phyloP scores from a whole-genome alignment of 2,797 vertebrate species.

The Danionella dracula region DNA sequence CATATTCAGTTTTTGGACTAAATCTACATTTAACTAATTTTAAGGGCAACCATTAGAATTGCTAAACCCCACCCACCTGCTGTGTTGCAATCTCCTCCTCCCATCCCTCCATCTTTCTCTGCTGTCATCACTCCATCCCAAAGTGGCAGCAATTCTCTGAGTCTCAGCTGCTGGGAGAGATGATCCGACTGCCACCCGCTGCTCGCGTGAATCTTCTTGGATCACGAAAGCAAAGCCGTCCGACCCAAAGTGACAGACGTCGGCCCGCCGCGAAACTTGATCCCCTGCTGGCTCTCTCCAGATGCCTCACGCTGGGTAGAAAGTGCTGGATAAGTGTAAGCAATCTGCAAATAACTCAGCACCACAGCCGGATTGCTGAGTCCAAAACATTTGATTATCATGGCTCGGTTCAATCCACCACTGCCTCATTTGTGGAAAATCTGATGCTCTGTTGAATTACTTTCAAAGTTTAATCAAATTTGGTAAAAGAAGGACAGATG shows the following conservation, averaged over 20 bases:
- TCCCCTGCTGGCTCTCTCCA: conserved; percentile 6
- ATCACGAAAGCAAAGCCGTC: conserved; percentile 28
- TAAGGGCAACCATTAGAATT: conserved; percentile 79
- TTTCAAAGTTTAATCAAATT: background rate
- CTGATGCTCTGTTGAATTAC: background rate
- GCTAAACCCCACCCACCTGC: conserved; percentile 67
- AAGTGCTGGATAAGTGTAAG: conserved; percentile 24
- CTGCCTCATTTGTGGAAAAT: background rate
- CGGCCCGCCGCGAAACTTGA: conserved; percentile 33
- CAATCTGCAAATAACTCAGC: conserved; percentile 28
- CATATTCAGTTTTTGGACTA: too few species aligned
- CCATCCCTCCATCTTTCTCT: conserved; percentile 60
- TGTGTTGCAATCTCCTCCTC: conserved; percentile 61
- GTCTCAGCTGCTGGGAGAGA: conserved; percentile 48
- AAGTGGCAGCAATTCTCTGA: conserved; percentile 40
- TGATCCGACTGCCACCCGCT: conserved; percentile 51
- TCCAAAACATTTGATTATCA: conserved; percentile 1
- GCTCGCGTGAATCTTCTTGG: conserved; percentile 40
- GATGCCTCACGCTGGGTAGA: conserved; percentile 40
- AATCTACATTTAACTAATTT: conserved; percentile 53
- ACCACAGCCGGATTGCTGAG: background rate
- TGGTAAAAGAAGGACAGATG: background rate
- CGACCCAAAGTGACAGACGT: conserved; percentile 34
- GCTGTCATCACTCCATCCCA: conserved; percentile 21
- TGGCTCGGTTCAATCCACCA: background rate